phyloP scores from a whole-genome alignment of 2,113 vertebrate genomes.

The Trichechus manatus region DNA sequence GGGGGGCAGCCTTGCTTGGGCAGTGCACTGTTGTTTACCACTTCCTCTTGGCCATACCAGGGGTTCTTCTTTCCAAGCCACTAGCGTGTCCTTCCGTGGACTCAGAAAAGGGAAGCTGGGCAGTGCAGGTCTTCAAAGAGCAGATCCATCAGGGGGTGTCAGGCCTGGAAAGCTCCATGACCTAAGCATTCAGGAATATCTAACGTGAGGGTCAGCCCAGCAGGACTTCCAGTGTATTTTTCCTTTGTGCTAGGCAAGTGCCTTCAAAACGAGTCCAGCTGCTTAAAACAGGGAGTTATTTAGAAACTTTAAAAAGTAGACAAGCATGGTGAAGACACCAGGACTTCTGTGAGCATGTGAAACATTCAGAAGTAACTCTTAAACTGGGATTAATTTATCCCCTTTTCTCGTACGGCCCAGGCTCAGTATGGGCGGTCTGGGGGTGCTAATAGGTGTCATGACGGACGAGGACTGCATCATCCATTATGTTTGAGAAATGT shows the following conservation, averaged over 20 bases:
- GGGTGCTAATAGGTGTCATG: neutral
- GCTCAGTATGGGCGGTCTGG: neutral
- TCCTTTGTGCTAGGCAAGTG: neutral
- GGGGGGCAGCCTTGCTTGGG: too few species aligned
- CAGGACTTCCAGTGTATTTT: neutral
- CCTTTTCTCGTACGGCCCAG: neutral
- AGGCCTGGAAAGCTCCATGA: neutral
- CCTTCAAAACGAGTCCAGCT: neutral
- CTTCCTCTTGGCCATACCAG: neutral
- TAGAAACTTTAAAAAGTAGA: slow-evolving; percentile 9
- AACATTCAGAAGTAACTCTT: slow-evolving; percentile 62
- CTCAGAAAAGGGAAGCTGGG: neutral
- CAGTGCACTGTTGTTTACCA: neutral
- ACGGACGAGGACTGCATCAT: neutral
- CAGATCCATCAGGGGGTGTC: neutral
- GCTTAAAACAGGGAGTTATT: neutral
- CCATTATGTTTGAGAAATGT: neutral
- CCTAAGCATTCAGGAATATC: neutral
- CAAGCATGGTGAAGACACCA: slow-evolving; percentile 44
- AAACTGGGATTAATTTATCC: neutral
- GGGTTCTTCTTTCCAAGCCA: neutral
- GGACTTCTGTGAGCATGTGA: slow-evolving; percentile 30
- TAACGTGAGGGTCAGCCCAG: neutral
- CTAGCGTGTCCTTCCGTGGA: neutral
- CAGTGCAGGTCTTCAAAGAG: neutral